Evolutionary conservation across 30 jellyfish, hydroid and myxozoan species (phyloP), one percentile per base, ranked within the genome.

Genomic region (Chironex yamaguchii): DNA sequence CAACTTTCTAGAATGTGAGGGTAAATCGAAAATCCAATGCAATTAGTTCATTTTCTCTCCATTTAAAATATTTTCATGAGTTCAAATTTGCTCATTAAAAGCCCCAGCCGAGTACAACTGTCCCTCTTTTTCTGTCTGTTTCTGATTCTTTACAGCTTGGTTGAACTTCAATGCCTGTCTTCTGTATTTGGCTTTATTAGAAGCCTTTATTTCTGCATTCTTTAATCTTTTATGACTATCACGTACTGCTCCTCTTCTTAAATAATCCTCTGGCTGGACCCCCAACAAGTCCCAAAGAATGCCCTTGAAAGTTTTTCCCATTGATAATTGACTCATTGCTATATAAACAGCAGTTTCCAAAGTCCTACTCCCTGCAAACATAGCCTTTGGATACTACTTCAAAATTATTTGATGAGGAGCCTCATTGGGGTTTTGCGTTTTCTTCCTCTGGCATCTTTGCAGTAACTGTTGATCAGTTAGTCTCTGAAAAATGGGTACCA

Each of bases 401-500:
- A 81, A 79, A 26, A 79, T 58, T 23, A 54, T 26, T 29, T 34
- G 21, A 0, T 79, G 84, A 24, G 63, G 69, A 21, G 72, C 32
- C 14, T 79, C 90, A 58, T 79, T 79, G 11, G 85, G 48, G 36
- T 79, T 79, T 31, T 79, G 90, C n/a, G 90, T 79, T 34, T 14
- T 79, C 20, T 26, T 28, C 35, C 90, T 79, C 34, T 31, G 11
- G 50, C 90, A 53, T 24, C 90, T 22, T 33, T 79, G 34, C 48
- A 79, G 30, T 21, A 79, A 54, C 3, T 32, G 49, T 3, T 22
- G 25, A 24, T 54, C 81, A 1, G 82, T 12, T 26, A 54, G 90
- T 12, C 90, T 17, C 6, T 28, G 22, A 36, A 79, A 79, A 32
- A 79, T 29, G 32, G 85, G 90, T 1, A 79, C 90, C 54, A 79